A percentile compares a stretch with the other conserved stretches of the same genome.
Conservation (phyloP, 2,113 vertebrate genomes). For the Sialia sialis region DNA sequence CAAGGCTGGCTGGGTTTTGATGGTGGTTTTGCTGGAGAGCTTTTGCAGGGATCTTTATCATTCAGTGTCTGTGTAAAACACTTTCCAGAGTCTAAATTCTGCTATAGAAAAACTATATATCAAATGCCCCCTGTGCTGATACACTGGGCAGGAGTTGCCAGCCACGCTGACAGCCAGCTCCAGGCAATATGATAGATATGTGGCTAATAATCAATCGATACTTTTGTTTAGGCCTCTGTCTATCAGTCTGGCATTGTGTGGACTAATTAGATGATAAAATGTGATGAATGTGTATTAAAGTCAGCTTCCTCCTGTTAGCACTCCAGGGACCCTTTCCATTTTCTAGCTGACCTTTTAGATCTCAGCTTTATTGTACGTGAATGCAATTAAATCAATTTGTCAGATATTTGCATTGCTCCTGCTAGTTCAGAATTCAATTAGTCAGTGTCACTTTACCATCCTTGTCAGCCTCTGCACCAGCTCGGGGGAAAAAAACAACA, state of each 20-base stretch:
- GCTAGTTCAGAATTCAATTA: slow-evolving; percentile 80
- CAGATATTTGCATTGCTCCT: slow-evolving; percentile 81
- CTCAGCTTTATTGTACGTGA: slow-evolving; percentile 89
- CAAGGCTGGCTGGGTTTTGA: slow-evolving; percentile 21
- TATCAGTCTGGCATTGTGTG: slow-evolving; percentile 84
- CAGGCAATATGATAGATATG: slow-evolving; percentile 89
- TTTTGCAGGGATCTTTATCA: slow-evolving; percentile 26
- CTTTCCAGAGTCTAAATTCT: slow-evolving; percentile 56
- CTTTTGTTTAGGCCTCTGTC: slow-evolving; percentile 78
- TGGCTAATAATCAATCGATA: slow-evolving; percentile 90
- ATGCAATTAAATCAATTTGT: slow-evolving; percentile 90
- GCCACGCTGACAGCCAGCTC: slow-evolving; percentile 55
- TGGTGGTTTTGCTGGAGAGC: slow-evolving; percentile 12
- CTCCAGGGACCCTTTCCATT: slow-evolving; percentile 85
- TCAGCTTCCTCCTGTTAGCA: slow-evolving; percentile 80
- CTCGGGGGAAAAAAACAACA: neutral
- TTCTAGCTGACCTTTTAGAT: slow-evolving; percentile 94
- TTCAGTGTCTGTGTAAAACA: slow-evolving; percentile 36
- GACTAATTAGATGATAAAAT: slow-evolving; percentile 99
- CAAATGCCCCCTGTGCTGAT: slow-evolving; percentile 60
- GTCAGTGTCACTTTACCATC: slow-evolving; percentile 70
- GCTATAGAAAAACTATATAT: slow-evolving; percentile 72
- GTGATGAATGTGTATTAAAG: slow-evolving; percentile 97
- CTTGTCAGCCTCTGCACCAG: slow-evolving; percentile 54
- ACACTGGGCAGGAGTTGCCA: slow-evolving; percentile 66